Percentiles rank a stretch among this genome's conserved stretches.
Conservation (phyloP, 2,797 vertebrate species). For the Hozukius guyotensis region DNA sequence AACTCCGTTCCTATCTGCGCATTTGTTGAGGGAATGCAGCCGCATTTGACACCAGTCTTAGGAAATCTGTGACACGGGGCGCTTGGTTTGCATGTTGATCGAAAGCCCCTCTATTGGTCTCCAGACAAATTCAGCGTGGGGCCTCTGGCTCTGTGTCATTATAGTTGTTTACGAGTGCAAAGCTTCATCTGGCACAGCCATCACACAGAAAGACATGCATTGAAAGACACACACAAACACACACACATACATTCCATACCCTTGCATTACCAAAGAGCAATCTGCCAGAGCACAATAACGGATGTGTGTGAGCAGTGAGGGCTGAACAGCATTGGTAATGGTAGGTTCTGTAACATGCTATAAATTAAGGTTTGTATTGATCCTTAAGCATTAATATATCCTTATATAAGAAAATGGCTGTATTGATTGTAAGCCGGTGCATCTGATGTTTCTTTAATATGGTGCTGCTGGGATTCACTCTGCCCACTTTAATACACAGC, state of each 20-base stretch:
- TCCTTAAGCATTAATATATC: slow-evolving; percentile 52
- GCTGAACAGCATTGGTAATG: slow-evolving; percentile 14
- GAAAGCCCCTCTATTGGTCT: slow-evolving; percentile 40
- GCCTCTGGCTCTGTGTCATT: slow-evolving; percentile 37
- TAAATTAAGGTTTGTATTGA: slow-evolving; percentile 58
- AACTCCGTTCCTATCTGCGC: slow-evolving; percentile 59
- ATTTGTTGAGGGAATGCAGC: slow-evolving; percentile 59
- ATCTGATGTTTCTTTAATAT: slow-evolving; percentile 57
- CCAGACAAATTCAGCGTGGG: slow-evolving; percentile 21
- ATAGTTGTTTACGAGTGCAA: slow-evolving; percentile 49
- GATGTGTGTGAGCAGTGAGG: slow-evolving; percentile 8
- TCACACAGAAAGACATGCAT: slow-evolving; percentile 30
- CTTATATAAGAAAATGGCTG: slow-evolving; percentile 46
- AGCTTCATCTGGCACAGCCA: slow-evolving; percentile 38
- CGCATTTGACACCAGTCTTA: slow-evolving; percentile 59
- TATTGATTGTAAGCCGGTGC: slow-evolving; percentile 56
- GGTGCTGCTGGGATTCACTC: slow-evolving; percentile 50
- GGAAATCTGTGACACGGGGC: slow-evolving; percentile 55
- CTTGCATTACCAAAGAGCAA: slow-evolving; percentile 41
- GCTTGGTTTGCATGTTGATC: slow-evolving; percentile 52
- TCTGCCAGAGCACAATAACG: slow-evolving; percentile 42
- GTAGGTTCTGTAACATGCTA: slow-evolving; percentile 23
- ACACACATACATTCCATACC: not conserved
- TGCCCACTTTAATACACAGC: slow-evolving; percentile 35
- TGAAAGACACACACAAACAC: slow-evolving; percentile 8